phyloP scores from a whole-genome alignment of 2,888 invertebrate species.

The Celastrina argiolus region DNA sequence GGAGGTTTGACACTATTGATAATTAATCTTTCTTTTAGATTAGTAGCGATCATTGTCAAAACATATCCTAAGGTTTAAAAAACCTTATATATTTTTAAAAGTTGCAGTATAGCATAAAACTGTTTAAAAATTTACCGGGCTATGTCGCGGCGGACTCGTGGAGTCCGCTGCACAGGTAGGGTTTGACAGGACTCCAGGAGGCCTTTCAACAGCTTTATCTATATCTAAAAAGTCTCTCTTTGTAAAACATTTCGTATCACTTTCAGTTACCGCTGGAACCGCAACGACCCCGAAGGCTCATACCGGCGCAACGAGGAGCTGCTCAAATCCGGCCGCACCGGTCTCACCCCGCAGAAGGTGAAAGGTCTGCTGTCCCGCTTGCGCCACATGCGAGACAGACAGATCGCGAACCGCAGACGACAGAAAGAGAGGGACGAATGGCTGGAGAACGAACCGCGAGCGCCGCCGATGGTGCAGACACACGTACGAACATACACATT shows the following conservation, averaged over 20 bases:
- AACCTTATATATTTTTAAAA: too few species aligned
- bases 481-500: conserved; percentile 76
- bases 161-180: too few species aligned
- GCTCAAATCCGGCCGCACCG: conserved; percentile 61
- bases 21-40: too few species aligned
- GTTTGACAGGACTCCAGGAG: too few species aligned
- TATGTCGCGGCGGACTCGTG: too few species aligned
- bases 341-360: conserved; percentile 61
- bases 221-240: too few species aligned
- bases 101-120: too few species aligned
- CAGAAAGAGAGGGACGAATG: conserved; percentile 53
- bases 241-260: conserved; percentile 1
- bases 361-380: conserved; percentile 60
- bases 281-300: conserved; percentile 67
- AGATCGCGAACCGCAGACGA: conserved; percentile 55
- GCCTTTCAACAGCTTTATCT: too few species aligned
- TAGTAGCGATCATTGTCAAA: too few species aligned
- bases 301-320: conserved; percentile 62
- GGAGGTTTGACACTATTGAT: too few species aligned
- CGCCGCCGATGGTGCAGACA: conserved; percentile 59
- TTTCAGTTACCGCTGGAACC: conserved; percentile 66
- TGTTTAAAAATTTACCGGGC: too few species aligned
- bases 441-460: conserved; percentile 55
- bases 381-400: conserved; percentile 62
- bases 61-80: too few species aligned